A percentile compares a stretch with the other conserved stretches of the same genome.
These are phyloP conservation scores for Lates calcarifer DNA, from an alignment of 2,113 vertebrate genomes.

Conservation along the genomic window DNA sequence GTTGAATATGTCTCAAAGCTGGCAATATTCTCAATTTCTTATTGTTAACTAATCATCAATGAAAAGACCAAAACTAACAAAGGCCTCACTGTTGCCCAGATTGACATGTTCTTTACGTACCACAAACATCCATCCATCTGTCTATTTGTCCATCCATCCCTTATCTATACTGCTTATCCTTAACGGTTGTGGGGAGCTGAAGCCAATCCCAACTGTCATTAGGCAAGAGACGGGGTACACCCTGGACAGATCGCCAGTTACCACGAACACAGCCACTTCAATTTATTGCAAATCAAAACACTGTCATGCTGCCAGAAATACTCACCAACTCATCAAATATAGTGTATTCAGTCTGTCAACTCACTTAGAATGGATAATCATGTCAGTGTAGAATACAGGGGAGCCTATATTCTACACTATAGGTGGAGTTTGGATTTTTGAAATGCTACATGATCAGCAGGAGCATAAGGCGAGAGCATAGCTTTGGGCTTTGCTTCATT, in stretches of 20 bases:
- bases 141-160: too few species aligned
- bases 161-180: too few species aligned
- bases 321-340: neutral
- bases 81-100: neutral
- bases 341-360: neutral
- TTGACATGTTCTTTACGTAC: neutral
- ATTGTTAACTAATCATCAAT: constrained; percentile 7
- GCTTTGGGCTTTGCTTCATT: neutral
- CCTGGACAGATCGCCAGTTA: too few species aligned
- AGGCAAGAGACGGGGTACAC: too few species aligned
- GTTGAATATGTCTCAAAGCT: neutral
- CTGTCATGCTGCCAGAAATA: neutral
- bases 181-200: too few species aligned
- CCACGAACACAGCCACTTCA: neutral
- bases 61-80: constrained; percentile 12
- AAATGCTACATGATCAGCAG: neutral
- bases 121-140: too few species aligned
- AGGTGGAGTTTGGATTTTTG: neutral
- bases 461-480: too few species aligned
- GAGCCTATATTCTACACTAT: too few species aligned
- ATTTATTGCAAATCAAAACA: neutral
- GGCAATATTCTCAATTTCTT: neutral
- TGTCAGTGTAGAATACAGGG: neutral
- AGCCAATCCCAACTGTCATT: too few species aligned
- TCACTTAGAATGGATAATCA: neutral